These are phyloP conservation scores for Philaenus spumarius DNA, from an alignment of 1,140 invertebrate genomes.

Conservation along the genomic window DNA sequence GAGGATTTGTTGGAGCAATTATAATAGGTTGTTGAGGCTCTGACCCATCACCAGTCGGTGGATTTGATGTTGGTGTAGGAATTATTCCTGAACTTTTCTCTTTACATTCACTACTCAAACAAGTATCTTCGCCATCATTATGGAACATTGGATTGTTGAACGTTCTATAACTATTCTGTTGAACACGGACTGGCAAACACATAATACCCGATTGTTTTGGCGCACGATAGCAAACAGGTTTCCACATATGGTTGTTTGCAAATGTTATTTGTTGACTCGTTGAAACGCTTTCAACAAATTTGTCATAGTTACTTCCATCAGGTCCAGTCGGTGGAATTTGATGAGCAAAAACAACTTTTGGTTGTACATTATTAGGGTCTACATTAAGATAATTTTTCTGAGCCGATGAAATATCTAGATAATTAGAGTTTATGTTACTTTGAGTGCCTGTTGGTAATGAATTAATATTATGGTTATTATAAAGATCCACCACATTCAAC, in stretches of 20 bases:
- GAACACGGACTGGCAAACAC: background rate
- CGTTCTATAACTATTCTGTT: background rate
- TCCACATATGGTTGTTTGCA: conserved; percentile 1
- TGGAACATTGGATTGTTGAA: background rate
- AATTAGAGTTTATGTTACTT: too few relatives aligned
- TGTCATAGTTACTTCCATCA: conserved; percentile 2
- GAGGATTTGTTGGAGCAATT: background rate
- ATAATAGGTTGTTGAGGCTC: background rate
- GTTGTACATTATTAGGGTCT: background rate
- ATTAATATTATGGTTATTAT: too few relatives aligned
- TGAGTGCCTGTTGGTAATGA: too few relatives aligned
- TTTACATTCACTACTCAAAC: background rate
- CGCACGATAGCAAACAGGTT: conserved; percentile 5
- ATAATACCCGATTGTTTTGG: background rate
- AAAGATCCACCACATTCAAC: too few relatives aligned
- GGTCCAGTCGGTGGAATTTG: conserved; percentile 4
- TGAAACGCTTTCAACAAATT: background rate
- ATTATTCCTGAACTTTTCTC: background rate
- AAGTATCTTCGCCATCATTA: background rate
- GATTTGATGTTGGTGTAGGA: background rate
- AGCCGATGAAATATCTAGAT: background rate
- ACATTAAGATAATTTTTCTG: conserved; percentile 34
- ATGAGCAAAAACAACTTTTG: background rate
- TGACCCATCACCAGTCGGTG: background rate
- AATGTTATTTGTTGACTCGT: conserved; percentile 14